Evolutionary conservation across 1,140 invertebrate species (phyloP), one percentile per base, ranked within the genome.

Genomic region (Danaus melanippus): DNA sequence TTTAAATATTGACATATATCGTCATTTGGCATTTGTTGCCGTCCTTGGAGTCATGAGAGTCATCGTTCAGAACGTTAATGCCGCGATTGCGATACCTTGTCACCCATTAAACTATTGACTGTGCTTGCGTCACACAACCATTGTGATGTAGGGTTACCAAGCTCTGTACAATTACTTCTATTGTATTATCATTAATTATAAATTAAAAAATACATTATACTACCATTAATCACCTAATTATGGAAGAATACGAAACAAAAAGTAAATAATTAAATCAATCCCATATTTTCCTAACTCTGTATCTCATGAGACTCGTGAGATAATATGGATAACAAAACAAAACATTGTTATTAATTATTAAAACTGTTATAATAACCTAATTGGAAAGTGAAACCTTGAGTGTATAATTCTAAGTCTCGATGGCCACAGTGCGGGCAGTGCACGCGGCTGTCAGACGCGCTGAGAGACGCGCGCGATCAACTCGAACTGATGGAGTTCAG

Each of bases 401-500:
- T 47, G 50, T 66, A 50, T 61, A 48, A 43, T 46, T 12, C 44
- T 50, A 39, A 55, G 15, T 15, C 15, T 15, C 46, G 40, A 59
- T 56, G 43, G 46, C 49, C 56, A 47, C 74, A 84, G 83, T 86
- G 81, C 71, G 75, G 76, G 58, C 76, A 84, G 64, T 86, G 76
- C 69, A 68, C 89, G 74, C 79, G 87, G 54, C 84, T 90, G 4
- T 78, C 88, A 66, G 84, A 86, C 66, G 88, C 89, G 67, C 68
- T 89, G 53, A 84, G 88, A 56, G 89, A 90, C 74, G 77, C 88
- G 48, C 83, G 88, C 66, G 89, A 90, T 68, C 89, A 90, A 56
- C 87, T 89, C 58, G 89, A 90, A 70, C 82, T 90, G 53, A 87
- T 90, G 69, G 89, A 90, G 77, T 90, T 90, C 81, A 71, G 89